These are phyloP conservation scores for Bicyclus anynana DNA, from an alignment of 1,140 invertebrate species.

Conservation along the genomic window DNA sequence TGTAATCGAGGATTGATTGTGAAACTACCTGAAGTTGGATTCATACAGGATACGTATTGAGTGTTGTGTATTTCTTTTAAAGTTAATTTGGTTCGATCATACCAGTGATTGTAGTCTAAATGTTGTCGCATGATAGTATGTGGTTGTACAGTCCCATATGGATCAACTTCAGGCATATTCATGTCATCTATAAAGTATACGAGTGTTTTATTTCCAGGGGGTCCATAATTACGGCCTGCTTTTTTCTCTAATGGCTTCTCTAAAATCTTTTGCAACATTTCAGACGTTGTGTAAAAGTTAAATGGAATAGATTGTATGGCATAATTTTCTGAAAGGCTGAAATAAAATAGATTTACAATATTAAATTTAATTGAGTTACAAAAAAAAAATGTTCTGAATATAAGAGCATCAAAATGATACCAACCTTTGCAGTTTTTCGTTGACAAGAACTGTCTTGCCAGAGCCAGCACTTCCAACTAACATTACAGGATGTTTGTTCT, in stretches of 20 bases:
- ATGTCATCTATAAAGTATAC: constrained; percentile 98
- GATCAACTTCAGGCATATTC: constrained; percentile 98
- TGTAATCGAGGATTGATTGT: constrained; percentile 96
- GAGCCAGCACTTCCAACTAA: constrained; percentile 94
- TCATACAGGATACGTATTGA: constrained; percentile 98
- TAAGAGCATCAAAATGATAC: not conserved
- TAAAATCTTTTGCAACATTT: constrained; percentile 96
- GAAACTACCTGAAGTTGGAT: constrained; percentile 97
- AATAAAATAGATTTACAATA: constrained; percentile 12
- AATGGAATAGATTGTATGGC: constrained; percentile 95
- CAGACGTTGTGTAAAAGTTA: constrained; percentile 97
- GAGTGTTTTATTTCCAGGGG: constrained; percentile 95
- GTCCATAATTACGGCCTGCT: constrained; percentile 96
- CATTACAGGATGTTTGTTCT: constrained; percentile 93
- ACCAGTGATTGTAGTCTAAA: constrained; percentile 97
- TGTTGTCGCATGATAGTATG: constrained; percentile 97
- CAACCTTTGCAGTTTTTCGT: constrained; percentile 87
- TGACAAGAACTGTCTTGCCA: constrained; percentile 93
- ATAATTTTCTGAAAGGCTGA: constrained; percentile 89
- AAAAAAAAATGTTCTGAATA: too few relatives aligned
- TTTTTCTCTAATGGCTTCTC: constrained; percentile 99
- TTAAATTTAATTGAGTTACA: too few relatives aligned
- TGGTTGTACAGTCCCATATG: constrained; percentile 96
- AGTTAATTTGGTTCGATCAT: constrained; percentile 92
- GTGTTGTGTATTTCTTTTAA: constrained; percentile 98